Conservation (phyloP, 2,888 invertebrate species). For the Archips crataeganus region DNA sequence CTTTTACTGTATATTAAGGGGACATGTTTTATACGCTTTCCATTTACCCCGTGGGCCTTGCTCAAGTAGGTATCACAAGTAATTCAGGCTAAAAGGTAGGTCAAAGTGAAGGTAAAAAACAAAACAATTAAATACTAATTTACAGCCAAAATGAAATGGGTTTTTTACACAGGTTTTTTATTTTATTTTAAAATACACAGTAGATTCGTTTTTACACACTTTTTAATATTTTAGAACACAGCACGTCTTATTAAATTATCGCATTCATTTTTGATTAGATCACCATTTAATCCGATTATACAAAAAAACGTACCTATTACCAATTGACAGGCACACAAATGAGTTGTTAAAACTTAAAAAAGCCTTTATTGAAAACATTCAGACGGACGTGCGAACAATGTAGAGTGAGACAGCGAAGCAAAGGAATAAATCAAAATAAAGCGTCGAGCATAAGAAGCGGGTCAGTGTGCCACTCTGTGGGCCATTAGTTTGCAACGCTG, state of each 20-base stretch:
- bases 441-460: conserved; percentile 47
- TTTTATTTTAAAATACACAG: neutral
- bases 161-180: neutral
- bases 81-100: too few species aligned
- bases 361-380: conserved; percentile 13
- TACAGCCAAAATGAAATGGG: neutral
- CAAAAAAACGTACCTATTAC: neutral
- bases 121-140: neutral
- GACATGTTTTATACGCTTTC: neutral
- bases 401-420: conserved; percentile 29
- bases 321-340: neutral
- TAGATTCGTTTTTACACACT: neutral
- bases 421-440: conserved; percentile 49
- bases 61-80: too few species aligned
- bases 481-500: conserved; percentile 14
- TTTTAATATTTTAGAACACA: neutral
- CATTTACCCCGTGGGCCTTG: too few species aligned
- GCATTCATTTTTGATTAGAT: neutral
- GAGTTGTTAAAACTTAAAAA: conserved; percentile 1
- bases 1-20: too few species aligned
- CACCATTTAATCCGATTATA: neutral
- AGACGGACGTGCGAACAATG: conserved; percentile 19
- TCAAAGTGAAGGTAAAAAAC: neutral
- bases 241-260: neutral
- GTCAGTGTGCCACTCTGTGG: conserved; percentile 51